Conservation (phyloP, 2,888 invertebrate genomes). For the Caenorhabditis virilis region DNA sequence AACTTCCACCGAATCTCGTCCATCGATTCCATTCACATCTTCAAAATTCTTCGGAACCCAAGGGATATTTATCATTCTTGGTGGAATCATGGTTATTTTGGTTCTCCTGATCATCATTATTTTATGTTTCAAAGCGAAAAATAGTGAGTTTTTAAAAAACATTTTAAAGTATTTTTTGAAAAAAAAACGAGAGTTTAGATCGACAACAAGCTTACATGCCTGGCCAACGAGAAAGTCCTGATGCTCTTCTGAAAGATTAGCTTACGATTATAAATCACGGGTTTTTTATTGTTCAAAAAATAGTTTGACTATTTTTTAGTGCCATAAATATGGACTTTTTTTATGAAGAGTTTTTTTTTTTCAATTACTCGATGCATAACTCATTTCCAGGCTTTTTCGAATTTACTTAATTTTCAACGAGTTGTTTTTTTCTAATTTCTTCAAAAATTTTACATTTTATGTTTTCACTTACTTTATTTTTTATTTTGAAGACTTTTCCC, state of each 20-base stretch:
- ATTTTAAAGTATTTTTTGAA: background rate
- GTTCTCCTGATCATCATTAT: conserved; percentile 30
- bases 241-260: conserved; percentile 36
- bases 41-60: conserved; percentile 17
- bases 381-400: too few relatives aligned
- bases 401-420: too few relatives aligned
- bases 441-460: too few relatives aligned
- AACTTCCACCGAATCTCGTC: conserved; percentile 19
- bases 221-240: conserved; percentile 37
- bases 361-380: too few relatives aligned
- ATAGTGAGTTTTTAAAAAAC: conserved; percentile 28
- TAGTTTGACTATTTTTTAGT: background rate
- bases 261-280: conserved; percentile 2
- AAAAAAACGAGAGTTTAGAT: conserved; percentile 9
- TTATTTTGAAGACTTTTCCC: too few relatives aligned
- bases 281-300: background rate
- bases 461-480: too few relatives aligned
- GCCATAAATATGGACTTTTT: too few relatives aligned
- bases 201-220: conserved; percentile 39
- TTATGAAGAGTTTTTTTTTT: too few relatives aligned
- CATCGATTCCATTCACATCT: conserved; percentile 11
- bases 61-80: conserved; percentile 30
- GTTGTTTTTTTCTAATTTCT: too few relatives aligned
- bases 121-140: conserved; percentile 35
- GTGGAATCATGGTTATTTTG: conserved; percentile 23